Evolutionary conservation across 1,140 invertebrate genomes (phyloP).

Genomic region (Heliothis subflexa): DNA sequence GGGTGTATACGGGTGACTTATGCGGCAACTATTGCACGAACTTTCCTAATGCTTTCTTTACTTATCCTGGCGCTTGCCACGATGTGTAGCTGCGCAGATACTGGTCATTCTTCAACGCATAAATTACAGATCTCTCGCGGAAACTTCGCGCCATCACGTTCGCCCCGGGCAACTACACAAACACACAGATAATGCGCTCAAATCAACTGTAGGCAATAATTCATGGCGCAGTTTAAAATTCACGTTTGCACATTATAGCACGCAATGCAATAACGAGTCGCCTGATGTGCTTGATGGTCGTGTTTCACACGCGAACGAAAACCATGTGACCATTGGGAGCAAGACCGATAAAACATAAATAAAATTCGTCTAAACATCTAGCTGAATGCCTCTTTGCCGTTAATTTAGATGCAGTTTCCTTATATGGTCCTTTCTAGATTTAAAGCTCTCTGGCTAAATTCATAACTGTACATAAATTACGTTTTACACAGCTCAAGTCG

Average conservation of each 20-base stretch:
- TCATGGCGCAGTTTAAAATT: slow-evolving; percentile 72
- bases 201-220: slow-evolving; percentile 66
- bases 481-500: slow-evolving; percentile 33
- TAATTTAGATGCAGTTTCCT: slow-evolving; percentile 52
- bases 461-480: slow-evolving; percentile 58
- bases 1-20: slow-evolving; percentile 35
- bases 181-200: slow-evolving; percentile 65
- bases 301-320: slow-evolving; percentile 67
- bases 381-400: slow-evolving; percentile 40
- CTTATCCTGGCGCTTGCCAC: slow-evolving; percentile 17
- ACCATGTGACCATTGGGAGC: slow-evolving; percentile 48
- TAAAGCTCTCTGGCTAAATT: slow-evolving; percentile 45
- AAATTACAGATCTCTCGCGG: slow-evolving; percentile 56
- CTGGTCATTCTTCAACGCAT: slow-evolving; percentile 54
- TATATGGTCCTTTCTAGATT: slow-evolving; percentile 55
- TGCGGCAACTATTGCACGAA: slow-evolving; percentile 35
- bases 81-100: slow-evolving; percentile 42
- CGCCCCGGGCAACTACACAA: slow-evolving; percentile 54
- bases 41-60: slow-evolving; percentile 42
- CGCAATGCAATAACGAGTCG: slow-evolving; percentile 58
- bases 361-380: slow-evolving; percentile 51
- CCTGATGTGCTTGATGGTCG: slow-evolving; percentile 62
- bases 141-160: slow-evolving; percentile 55
- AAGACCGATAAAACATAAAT: slow-evolving; percentile 53
- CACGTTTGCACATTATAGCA: slow-evolving; percentile 71